phyloP scores from a whole-genome alignment of 2,888 invertebrate genomes.

The Ectemnius continuus region DNA sequence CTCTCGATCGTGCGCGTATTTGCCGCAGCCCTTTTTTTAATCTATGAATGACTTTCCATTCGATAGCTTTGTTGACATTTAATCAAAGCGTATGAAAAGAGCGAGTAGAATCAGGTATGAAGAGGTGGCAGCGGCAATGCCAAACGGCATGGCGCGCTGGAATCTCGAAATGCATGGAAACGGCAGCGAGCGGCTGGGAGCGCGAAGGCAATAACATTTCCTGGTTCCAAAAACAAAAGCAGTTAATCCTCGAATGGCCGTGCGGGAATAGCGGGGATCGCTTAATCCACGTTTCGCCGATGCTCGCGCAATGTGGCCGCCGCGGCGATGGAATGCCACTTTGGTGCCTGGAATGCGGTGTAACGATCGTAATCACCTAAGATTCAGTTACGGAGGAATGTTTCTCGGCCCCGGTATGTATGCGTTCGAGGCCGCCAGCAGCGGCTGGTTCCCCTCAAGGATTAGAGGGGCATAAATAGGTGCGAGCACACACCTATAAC shows the following conservation, averaged over 20 bases:
- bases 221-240: slow-evolving; percentile 59
- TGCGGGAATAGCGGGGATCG: slow-evolving; percentile 42
- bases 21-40: too few species aligned
- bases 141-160: slow-evolving; percentile 18
- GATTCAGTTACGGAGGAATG: slow-evolving; percentile 67
- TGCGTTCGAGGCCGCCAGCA: slow-evolving; percentile 47
- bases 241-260: slow-evolving; percentile 58
- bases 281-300: slow-evolving; percentile 62
- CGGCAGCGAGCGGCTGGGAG: slow-evolving; percentile 20
- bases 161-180: slow-evolving; percentile 16
- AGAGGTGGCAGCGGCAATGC: too few species aligned
- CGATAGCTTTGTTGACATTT: too few species aligned
- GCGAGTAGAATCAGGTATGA: too few species aligned
- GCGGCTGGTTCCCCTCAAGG: slow-evolving; percentile 15
- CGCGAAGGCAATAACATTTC: slow-evolving; percentile 41
- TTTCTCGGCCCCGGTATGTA: slow-evolving; percentile 59
- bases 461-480: slow-evolving; percentile 52
- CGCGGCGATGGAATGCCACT: slow-evolving; percentile 67
- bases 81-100: too few species aligned
- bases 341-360: slow-evolving; percentile 72
- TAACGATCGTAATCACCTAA: slow-evolving; percentile 71
- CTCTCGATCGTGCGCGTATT: too few species aligned
- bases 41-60: too few species aligned
- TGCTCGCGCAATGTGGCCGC: slow-evolving; percentile 62
- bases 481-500: slow-evolving; percentile 26